These are phyloP conservation scores for Rhodeus uyekii DNA, from an alignment of 2,797 vertebrate genomes.

Conservation along the genomic window DNA sequence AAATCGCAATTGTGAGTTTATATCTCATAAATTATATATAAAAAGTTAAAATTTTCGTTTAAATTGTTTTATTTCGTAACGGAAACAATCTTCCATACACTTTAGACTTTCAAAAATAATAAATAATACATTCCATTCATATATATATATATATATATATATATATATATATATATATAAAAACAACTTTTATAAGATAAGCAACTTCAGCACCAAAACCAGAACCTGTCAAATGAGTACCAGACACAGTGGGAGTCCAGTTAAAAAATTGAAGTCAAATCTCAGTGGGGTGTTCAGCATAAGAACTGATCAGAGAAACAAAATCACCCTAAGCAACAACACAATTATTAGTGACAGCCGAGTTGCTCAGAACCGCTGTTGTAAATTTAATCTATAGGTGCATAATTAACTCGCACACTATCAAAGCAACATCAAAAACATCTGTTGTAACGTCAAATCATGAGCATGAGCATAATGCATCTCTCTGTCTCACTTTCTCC, in stretches of 20 bases:
- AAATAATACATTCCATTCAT: too few relatives aligned
- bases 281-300: conserved; percentile 30
- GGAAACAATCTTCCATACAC: background rate
- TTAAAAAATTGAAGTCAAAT: background rate
- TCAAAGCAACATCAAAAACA: conserved; percentile 44
- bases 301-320: conserved; percentile 42
- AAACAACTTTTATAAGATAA: conserved; percentile 12
- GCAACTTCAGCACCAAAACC: conserved; percentile 7
- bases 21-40: too few relatives aligned
- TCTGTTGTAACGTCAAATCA: conserved; percentile 32
- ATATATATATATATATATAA: background rate
- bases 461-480: conserved; percentile 26
- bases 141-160: too few relatives aligned
- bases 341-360: conserved; percentile 27
- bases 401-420: conserved; percentile 38
- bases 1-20: too few relatives aligned
- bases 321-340: conserved; percentile 34
- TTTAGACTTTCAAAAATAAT: background rate
- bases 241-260: background rate
- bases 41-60: background rate
- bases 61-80: background rate
- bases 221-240: conserved; percentile 25
- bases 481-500: background rate
- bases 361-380: conserved; percentile 18
- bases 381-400: conserved; percentile 12